Evolutionary conservation across 2,113 vertebrate genomes (phyloP).

Genomic region (Ictalurus punctatus): DNA sequence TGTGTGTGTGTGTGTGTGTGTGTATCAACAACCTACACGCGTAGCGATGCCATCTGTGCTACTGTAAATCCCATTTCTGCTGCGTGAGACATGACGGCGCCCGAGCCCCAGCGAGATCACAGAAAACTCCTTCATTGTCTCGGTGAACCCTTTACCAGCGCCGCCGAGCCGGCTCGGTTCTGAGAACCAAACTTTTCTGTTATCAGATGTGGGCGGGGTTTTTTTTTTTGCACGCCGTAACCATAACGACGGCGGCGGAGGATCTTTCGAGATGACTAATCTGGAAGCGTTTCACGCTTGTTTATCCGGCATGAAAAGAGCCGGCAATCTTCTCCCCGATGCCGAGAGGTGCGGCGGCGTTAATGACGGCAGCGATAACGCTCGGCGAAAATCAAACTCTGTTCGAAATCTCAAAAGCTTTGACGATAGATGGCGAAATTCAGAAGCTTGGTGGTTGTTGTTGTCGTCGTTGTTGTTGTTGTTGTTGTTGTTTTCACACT

Average conservation of each 20-base stretch:
- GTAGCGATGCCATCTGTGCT: slow-evolving; percentile 7
- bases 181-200: background rate
- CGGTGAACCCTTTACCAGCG: background rate
- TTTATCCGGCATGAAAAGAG: background rate
- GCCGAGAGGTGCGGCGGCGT: background rate
- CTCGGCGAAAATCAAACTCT: background rate
- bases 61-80: slow-evolving; percentile 21
- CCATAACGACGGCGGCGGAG: background rate
- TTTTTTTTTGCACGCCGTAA: background rate
- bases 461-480: no score
- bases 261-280: background rate
- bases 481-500: background rate
- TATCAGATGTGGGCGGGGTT: background rate
- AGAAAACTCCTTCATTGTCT: background rate
- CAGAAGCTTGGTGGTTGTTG: no score
- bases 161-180: background rate
- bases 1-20: slow-evolving; percentile 14
- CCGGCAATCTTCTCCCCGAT: background rate
- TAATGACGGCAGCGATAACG: background rate
- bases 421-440: no score
- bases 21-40: slow-evolving; percentile 10
- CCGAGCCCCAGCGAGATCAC: background rate
- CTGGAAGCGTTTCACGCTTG: background rate
- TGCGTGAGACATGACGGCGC: background rate
- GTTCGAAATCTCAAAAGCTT: background rate